Conservation (phyloP, 2,797 vertebrate species). For the Acipenser oxyrinchus region DNA sequence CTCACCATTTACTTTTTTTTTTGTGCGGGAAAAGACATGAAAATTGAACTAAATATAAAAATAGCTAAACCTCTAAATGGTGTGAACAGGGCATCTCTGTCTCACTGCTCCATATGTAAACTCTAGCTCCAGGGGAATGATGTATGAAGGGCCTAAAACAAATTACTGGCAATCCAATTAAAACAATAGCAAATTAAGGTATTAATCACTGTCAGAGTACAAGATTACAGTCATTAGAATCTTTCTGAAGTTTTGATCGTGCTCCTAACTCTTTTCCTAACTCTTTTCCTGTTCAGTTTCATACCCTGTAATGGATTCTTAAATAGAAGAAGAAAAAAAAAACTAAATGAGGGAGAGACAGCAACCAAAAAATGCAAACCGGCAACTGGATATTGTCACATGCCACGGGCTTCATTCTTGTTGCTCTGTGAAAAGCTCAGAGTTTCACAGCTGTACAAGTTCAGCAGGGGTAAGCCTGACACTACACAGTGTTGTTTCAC, state of each 20-base stretch:
- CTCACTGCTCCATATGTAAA: constrained; percentile 4
- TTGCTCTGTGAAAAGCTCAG: constrained; percentile 24
- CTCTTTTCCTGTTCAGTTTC: constrained; percentile 29
- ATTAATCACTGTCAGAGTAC: constrained; percentile 68
- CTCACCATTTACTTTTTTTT: background rate
- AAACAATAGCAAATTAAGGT: constrained; percentile 68
- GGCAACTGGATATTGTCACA: constrained; percentile 24
- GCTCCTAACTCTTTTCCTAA: constrained; percentile 15
- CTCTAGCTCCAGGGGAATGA: background rate
- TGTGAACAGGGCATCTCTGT: background rate
- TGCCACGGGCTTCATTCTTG: constrained; percentile 15
- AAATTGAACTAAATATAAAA: background rate
- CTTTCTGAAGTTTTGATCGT: constrained; percentile 40
- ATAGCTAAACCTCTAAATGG: too few species aligned
- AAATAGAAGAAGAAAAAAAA: too few species aligned
- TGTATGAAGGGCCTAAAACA: constrained; percentile 39
- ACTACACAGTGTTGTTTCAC: constrained; percentile 24
- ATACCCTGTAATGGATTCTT: background rate
- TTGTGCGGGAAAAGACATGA: background rate
- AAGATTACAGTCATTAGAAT: constrained; percentile 63
- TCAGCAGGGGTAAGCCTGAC: constrained; percentile 18
- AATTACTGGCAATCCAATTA: constrained; percentile 69
- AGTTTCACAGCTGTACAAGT: constrained; percentile 31
- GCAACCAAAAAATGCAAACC: constrained; percentile 12
- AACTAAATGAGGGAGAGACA: background rate